These are phyloP conservation scores for Tenthredo amoena DNA, from an alignment of 2,888 invertebrate genomes.

Conservation along the genomic window DNA sequence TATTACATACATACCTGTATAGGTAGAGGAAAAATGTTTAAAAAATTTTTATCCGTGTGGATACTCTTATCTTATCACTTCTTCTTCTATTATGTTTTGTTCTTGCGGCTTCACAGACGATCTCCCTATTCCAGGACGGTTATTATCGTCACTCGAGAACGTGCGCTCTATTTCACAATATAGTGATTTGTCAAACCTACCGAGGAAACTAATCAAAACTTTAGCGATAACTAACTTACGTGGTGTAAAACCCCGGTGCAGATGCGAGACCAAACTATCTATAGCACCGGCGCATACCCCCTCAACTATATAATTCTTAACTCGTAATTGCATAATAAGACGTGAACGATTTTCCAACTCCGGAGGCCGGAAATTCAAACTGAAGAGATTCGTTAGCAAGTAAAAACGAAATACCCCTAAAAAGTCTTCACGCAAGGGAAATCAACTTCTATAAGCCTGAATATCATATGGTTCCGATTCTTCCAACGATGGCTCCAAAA, in stretches of 20 bases:
- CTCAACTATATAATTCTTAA: conserved; percentile 27
- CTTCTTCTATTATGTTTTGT: not conserved
- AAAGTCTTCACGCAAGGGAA: conserved; percentile 15
- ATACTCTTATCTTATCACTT: not conserved
- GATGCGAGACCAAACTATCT: conserved; percentile 36
- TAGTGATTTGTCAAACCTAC: conserved; percentile 49
- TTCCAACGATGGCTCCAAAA: not conserved
- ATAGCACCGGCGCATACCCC: not conserved
- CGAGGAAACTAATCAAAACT: conserved; percentile 49
- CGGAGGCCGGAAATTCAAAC: not conserved
- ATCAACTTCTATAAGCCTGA: conserved; percentile 2
- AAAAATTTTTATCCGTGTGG: not conserved
- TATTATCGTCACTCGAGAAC: conserved; percentile 25
- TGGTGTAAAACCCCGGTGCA: conserved; percentile 42
- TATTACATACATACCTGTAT: not conserved
- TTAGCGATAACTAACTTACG: conserved; percentile 47
- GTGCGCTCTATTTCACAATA: conserved; percentile 44
- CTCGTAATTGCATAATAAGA: conserved; percentile 37
- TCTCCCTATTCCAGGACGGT: conserved; percentile 1
- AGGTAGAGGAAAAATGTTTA: not conserved
- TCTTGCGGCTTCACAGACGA: not conserved
- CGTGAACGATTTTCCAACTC: conserved; percentile 10
- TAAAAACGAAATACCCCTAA: not conserved
- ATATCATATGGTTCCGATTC: not conserved
- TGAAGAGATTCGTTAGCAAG: not conserved